Conservation (phyloP, 2,797 vertebrate genomes). For the Leucoraja ocellata region DNA sequence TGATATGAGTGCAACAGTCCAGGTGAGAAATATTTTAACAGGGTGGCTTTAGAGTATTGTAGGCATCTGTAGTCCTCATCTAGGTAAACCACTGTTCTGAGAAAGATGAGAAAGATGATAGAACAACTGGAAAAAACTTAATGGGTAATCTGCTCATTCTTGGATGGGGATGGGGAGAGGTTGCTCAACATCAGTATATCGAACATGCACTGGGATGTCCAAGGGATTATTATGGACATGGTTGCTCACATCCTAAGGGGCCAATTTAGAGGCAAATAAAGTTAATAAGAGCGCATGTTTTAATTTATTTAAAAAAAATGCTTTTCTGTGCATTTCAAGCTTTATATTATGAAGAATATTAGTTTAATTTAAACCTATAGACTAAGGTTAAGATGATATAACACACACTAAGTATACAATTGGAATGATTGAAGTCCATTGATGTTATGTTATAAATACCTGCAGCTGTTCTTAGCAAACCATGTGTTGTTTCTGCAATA, state of each 20-base stretch:
- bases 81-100: neutral
- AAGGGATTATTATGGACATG: neutral
- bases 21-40: neutral
- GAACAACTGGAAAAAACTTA: neutral
- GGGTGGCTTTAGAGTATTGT: neutral
- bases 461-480: neutral
- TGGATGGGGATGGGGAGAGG: neutral
- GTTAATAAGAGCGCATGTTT: neutral
- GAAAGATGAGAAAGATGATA: neutral
- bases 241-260: neutral
- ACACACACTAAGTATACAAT: neutral
- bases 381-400: neutral
- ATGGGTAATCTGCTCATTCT: neutral
- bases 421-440: neutral
- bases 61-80: neutral
- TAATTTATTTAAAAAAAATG: neutral
- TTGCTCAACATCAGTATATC: neutral
- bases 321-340: slow-evolving; percentile 1
- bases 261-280: neutral
- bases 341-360: neutral
- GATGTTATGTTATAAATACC: neutral
- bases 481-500: neutral
- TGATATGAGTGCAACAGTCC: neutral
- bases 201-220: neutral
- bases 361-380: neutral